Evolutionary conservation across 2,113 vertebrate species (phyloP), one percentile per base, ranked within the genome.

Genomic region (Oreamnos americanus): DNA sequence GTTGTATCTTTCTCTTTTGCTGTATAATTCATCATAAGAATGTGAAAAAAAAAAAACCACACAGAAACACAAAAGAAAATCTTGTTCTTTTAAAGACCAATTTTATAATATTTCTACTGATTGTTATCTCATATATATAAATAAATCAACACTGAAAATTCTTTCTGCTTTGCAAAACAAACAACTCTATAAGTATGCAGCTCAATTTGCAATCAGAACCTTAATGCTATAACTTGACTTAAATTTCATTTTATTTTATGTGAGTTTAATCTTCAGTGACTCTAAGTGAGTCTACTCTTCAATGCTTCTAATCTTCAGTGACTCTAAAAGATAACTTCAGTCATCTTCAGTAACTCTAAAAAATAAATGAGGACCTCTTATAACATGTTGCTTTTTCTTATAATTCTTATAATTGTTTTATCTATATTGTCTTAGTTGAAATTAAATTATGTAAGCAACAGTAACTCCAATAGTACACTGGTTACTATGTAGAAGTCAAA

Each of bases 11-110:
- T 89, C 7, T 90, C 83, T 83, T 47, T 7, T 84, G 21, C 64
- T 74, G 94, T 92, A 30, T 87, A 96, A 95, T 96, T 95, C 47
- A 95, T 92, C 64, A 95, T 49, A 95, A 92, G 33, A 92, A 92
- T 53, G 43, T 95, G 57, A 39, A 88, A 76, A 55, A n/a, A 16
- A 30, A 5, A 25, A 9, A 57, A 3, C 23, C 23, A 60, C 5
- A 58, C 11, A 12, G 17, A 30, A 53, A 15, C 8, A 17, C 0
- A 33, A 33, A 30, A 74, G 1, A 7, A 33, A 1, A 64, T 64
- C 26, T 5, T 87, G 12, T 76, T 83, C 8, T 33, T 93, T 92
- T 49, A 90, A 91, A 84, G 90, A 26, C 5, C 84, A 71, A 97
- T 90, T 92, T 91, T n/a, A 89, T 95, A 90, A 90, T 91, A 47